Base-by-base conservation (phyloP, 2,113 vertebrate genomes). In the Empidonax alnorum region DNA sequence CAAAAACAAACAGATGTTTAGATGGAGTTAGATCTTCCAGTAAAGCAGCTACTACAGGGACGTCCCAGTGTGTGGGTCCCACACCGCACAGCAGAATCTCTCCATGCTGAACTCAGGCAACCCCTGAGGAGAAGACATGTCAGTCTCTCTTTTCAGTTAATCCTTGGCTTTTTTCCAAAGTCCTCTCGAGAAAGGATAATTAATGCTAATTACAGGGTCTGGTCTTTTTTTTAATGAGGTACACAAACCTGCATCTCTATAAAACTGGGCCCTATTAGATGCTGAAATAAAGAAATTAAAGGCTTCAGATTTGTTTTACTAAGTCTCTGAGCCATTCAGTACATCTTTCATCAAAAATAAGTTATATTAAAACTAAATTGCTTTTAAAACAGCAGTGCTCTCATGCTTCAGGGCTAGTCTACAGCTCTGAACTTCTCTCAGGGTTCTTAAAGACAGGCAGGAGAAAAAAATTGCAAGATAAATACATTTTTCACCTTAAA, bases 201-300 rank as follows among this genome's bases (percentile, higher is more conserved):
- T 88, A 94, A 93, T 79, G 75, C 44, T 83, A 79, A 88, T 68
- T 88, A 90, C 33, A 68, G 50, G 33, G 52, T 79, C 79, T 88
- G 35, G 33, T 23, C 1, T 22, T 65, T 83, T 78, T 82, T 85
- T 11, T 37, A 71, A 73, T 56, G 0, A 93, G 86, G n/a, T 41
- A 83, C 41, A 80, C 55, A 91, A 66, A 65, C 42, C 31, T 74
- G 46, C 22, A 62, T 33, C 28, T 74, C 59, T 42, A 84, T 72
- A 89, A 94, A 96, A 76, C 19, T 41, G 12, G 14, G 10, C 46
- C 24, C 37, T 85, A 58, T 83, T 89, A 46, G 55, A 69, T 49
- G 17, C 53, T 69, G 63, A 83, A 88, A 83, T 76, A 93, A 90
- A 83, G 58, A 96, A 75, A 80, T 65, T 72, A 72, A 90, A 84